phyloP scores from a whole-genome alignment of 2,113 vertebrate genomes.

The Cebus imitator region DNA sequence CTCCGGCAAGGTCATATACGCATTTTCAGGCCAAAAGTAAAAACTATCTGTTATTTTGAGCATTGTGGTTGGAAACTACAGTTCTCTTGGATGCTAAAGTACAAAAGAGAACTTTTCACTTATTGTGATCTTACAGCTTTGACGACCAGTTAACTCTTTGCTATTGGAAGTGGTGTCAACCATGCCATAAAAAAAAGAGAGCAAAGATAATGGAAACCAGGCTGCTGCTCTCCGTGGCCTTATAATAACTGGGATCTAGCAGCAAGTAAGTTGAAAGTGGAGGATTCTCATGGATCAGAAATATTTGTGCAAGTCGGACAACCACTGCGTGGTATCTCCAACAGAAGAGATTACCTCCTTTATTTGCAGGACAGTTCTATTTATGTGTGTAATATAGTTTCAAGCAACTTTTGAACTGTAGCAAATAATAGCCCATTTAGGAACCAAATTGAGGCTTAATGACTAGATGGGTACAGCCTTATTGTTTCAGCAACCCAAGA shows the following conservation, averaged over 20 bases:
- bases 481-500: background rate
- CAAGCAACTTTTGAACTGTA: background rate
- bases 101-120: conserved; percentile 50
- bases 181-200: background rate
- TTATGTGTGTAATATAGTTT: background rate
- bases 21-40: background rate
- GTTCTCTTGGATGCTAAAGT: background rate
- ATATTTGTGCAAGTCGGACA: background rate
- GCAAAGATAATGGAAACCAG: background rate
- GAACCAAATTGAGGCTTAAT: background rate
- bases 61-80: background rate
- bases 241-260: background rate
- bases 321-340: rapidly evolving
- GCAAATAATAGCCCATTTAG: background rate
- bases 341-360: background rate
- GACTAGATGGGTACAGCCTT: background rate
- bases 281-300: background rate
- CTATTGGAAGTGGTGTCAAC: background rate
- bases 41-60: background rate
- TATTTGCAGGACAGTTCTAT: background rate
- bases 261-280: background rate
- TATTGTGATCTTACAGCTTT: background rate
- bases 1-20: background rate
- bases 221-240: background rate
- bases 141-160: conserved; percentile 43